These are phyloP conservation scores for Gopherus evgoodei DNA, from an alignment of 2,113 vertebrate species.

Conservation along the genomic window DNA sequence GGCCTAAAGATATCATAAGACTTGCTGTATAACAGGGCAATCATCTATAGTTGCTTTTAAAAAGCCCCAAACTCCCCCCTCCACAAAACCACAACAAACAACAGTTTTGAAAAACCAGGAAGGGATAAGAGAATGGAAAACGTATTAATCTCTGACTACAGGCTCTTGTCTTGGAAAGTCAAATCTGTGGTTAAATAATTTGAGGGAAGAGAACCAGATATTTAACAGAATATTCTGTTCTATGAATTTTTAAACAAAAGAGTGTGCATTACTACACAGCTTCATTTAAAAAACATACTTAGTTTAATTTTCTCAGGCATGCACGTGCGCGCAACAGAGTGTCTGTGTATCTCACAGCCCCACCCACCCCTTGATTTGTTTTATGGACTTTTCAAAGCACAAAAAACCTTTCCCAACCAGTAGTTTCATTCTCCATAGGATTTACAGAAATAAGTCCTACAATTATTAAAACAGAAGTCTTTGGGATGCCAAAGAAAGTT, in stretches of 20 bases:
- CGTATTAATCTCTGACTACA: background rate
- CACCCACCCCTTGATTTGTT: background rate
- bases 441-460: background rate
- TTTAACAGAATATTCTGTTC: background rate
- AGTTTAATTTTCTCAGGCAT: background rate
- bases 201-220: background rate
- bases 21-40: background rate
- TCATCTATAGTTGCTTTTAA: background rate
- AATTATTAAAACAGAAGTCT: fast-evolving
- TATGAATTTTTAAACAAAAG: background rate
- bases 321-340: background rate
- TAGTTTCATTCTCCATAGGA: fast-evolving
- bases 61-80: background rate
- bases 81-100: background rate
- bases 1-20: background rate
- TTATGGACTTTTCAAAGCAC: background rate
- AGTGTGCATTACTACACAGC: slow-evolving; percentile 29
- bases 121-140: background rate
- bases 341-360: background rate
- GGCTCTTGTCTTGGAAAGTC: background rate
- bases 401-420: background rate
- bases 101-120: background rate
- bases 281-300: slow-evolving; percentile 37
- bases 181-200: background rate
- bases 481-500: background rate